Base-by-base conservation (phyloP, 2,113 vertebrate species). In the Paramormyrops kingsleyae region DNA sequence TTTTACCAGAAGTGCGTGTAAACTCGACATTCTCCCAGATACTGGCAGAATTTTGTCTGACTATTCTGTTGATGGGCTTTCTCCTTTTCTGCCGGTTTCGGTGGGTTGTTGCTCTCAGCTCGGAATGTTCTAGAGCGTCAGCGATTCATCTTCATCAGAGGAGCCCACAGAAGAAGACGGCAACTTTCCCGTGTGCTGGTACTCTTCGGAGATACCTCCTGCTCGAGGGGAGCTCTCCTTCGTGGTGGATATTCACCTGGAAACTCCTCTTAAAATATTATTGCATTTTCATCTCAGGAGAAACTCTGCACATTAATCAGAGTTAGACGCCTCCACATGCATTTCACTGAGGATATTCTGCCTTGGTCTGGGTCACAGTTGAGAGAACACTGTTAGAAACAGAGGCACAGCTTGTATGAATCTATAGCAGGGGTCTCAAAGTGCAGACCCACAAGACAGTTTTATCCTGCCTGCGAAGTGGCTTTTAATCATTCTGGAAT, bases 261-360 rank as follows among this genome's bases (percentile, higher is more conserved):
- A 66, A 35, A 87, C 84, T 44, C 44, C 24, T 42, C 66, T 90
- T 46, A 84, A 88, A 88, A 88, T 90, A 15, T 87, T 88, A 90
- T 90, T 83, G 87, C 85, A 87, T 87, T 80, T 87, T 50, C 47
- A 88, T 90, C 52, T 83, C 87, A 85, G 59, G 90, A 87, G 53
- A 53, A 66, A 47, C 88, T 90, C 62, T 49, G 74, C 74, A 85
- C 88, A 85, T 83, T 88, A 52, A 87, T 85, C 90, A 90, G 53
- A 46, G 39, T 90, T 59, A 90, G 53, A 84, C n/a, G 62, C 62
- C 62, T 31, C 62, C 10, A 42, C 31, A 7, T 39, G 35, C 70
- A 39, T 84, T 88, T 88, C 66, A 50, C 35, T 19, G 35, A 19
- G 10, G 17, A 80, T 80, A 80, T 80, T 80, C 35, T 42, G 74